Evolutionary conservation across 2,113 vertebrate genomes (phyloP), one percentile per base, ranked within the genome.

Genomic region (Channa argus): DNA sequence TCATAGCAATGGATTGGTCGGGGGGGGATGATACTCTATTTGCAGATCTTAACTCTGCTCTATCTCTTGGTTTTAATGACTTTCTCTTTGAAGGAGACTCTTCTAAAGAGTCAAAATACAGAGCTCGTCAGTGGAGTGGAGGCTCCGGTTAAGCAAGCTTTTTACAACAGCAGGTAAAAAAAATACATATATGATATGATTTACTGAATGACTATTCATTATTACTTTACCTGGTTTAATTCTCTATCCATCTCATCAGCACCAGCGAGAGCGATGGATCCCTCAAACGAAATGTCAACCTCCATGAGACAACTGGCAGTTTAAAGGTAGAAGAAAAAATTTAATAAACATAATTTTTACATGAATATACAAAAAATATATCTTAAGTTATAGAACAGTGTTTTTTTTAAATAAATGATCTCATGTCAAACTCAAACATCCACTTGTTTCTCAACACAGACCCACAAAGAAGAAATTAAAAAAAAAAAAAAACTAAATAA

Each of bases 151-250:
- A 95, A 94, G 63, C 92, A 94, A 39, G 71, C 91, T 15, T 87
- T 96, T 86, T 95, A 94, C 58, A 84, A 88, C 76, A 92, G 93
- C 80, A 93, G 96, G 97, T 97, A 87, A 60, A 36, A 9, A 8
- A 37, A 10, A 24, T 24, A 24, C 24, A 24, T 24, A 24, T 24
- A 24, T 24, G 34, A 4, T 4, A 24, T 24, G 24, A 24, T 24
- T 24, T 24, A 24, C 14, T 8, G 6, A 10, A 4, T 33, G 33
- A 4, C 4, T 46, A 8, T 52, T 45, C 13, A 50, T 10, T 9
- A 10, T 5, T 36, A 10, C 24, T 0, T 38, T 43, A 39, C 14
- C 3, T 3, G 33, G 8, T 62, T 14, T 66, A 45, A 80, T 62
- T 33, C 14, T 34, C 9, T 59, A 4, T 63, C n/a, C 7, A 15